These are phyloP conservation scores for Galaxias olidus DNA, from an alignment of 2,797 vertebrate species.

Conservation along the genomic window DNA sequence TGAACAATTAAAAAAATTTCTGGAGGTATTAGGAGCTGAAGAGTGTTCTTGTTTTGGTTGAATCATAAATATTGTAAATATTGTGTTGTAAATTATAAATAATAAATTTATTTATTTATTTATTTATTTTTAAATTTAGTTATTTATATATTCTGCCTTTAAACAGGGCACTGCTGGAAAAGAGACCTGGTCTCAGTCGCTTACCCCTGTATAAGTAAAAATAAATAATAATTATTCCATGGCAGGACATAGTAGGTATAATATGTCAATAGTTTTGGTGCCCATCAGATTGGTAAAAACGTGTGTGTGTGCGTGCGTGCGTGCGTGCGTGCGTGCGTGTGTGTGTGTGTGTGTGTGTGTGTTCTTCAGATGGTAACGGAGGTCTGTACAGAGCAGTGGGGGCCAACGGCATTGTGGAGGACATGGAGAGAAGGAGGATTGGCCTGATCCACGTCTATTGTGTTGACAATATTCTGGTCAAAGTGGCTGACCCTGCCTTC, in stretches of 20 bases:
- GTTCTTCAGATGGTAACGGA: slow-evolving; percentile 88
- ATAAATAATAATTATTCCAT: no score
- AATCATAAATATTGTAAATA: no score
- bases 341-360: slow-evolving; percentile 30
- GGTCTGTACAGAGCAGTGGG: slow-evolving; percentile 93
- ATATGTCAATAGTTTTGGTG: neutral
- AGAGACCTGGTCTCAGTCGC: no score
- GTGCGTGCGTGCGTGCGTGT: slow-evolving; percentile 21
- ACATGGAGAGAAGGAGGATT: slow-evolving; percentile 88
- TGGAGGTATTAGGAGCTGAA: no score
- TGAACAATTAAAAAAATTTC: no score
- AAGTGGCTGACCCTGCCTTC: slow-evolving; percentile 94
- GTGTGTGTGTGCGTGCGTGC: slow-evolving; percentile 1
- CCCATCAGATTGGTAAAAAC: neutral
- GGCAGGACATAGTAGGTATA: neutral
- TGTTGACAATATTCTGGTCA: slow-evolving; percentile 96
- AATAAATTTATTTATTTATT: no score
- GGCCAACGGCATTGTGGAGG: slow-evolving; percentile 78
- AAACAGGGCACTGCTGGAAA: no score
- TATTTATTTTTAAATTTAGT: no score
- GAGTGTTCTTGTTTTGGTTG: no score
- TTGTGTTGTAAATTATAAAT: no score
- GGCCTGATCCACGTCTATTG: slow-evolving; percentile 91
- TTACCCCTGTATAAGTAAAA: no score
- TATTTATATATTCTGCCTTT: no score